phyloP scores from a whole-genome alignment of 2,888 invertebrate species.

The Cephus nigrinus region DNA sequence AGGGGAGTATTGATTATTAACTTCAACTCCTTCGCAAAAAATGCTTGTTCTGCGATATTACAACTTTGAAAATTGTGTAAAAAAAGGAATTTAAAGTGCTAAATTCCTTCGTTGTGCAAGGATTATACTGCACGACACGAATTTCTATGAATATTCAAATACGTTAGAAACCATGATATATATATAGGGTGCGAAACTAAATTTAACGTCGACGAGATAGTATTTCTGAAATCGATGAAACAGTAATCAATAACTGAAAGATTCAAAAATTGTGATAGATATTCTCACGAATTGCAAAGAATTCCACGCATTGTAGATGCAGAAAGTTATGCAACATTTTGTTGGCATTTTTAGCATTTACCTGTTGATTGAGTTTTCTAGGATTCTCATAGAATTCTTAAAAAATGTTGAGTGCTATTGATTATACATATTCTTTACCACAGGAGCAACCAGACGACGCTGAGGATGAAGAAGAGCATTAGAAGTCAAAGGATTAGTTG shows the following conservation, averaged over 20 bases:
- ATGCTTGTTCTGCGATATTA: not conserved
- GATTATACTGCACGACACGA: not conserved
- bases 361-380: not conserved
- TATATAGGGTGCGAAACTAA: not conserved
- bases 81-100: not conserved
- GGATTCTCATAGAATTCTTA: not conserved
- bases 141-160: not conserved
- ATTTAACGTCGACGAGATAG: not conserved
- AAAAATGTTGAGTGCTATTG: not conserved
- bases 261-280: not conserved
- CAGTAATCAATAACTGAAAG: not conserved
- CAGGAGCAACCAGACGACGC: not conserved
- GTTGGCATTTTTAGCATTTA: not conserved
- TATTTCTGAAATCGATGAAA: not conserved
- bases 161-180: not conserved
- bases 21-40: not conserved
- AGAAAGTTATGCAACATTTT: not conserved
- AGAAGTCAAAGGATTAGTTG: not conserved
- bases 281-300: not conserved
- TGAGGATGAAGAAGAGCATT: not conserved
- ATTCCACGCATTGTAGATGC: not conserved
- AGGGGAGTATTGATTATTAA: too few species aligned
- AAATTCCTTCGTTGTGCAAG: not conserved
- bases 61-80: not conserved
- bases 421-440: not conserved